Evolutionary conservation across 2,888 invertebrate species (phyloP).

Genomic region (Tuta absoluta): DNA sequence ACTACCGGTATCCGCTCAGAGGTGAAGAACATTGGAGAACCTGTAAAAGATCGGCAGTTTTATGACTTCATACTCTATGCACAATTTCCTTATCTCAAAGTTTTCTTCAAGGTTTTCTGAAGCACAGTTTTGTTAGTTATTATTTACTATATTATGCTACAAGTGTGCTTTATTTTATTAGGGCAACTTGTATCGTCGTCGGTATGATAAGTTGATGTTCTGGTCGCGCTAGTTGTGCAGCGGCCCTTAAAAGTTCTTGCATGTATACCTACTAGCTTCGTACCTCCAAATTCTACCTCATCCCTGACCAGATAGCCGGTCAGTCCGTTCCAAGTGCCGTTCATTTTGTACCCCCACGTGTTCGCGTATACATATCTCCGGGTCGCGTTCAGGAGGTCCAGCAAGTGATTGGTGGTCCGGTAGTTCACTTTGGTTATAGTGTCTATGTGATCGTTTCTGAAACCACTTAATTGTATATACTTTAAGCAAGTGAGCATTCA

Average conservation of each 20-base stretch:
- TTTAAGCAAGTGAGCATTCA: too few species aligned
- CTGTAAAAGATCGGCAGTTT: conserved; percentile 50
- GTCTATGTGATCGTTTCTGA: conserved; percentile 76
- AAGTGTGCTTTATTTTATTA: too few species aligned
- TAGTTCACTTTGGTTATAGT: conserved; percentile 85
- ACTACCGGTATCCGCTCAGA: conserved; percentile 82
- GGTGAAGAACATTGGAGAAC: conserved; percentile 84
- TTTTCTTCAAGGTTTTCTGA: too few species aligned
- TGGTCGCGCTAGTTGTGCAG: too few species aligned
- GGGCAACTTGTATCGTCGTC: too few species aligned
- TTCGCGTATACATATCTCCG: conserved; percentile 75
- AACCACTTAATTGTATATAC: conserved; percentile 33
- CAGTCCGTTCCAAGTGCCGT: conserved; percentile 84
- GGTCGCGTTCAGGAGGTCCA: conserved; percentile 81
- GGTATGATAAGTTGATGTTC: too few species aligned
- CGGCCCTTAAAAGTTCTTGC: too few species aligned
- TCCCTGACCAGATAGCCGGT: conserved; percentile 81
- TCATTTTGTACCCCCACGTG: conserved; percentile 83
- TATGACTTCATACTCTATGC: too few species aligned
- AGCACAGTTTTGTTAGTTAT: too few species aligned
- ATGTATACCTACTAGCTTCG: conserved; percentile 7
- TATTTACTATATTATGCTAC: too few species aligned
- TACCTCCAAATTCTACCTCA: conserved; percentile 84
- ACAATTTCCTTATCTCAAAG: too few species aligned
- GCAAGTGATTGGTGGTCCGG: conserved; percentile 79